Base-by-base conservation (phyloP, 2,888 invertebrate genomes). In the Odontomyia ornata region DNA sequence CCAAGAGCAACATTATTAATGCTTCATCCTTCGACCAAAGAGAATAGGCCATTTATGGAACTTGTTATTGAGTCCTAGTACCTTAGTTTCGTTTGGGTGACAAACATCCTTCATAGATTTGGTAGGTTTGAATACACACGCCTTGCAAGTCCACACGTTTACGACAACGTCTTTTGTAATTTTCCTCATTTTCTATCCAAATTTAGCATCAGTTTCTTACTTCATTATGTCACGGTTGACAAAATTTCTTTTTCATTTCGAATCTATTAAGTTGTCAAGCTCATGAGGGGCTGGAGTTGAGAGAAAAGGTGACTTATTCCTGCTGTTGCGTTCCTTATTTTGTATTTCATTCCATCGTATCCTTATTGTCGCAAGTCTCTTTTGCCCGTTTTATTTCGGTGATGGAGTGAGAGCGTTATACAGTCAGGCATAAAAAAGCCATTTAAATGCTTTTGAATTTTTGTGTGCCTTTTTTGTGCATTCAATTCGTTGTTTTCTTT, bases 221-320 rank as follows among this genome's bases (percentile, higher is more conserved):
- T 64, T 64, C 46, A 25, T 69, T 46, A 46, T 69, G 69, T 47
- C 69, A 69, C 25, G 47, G 47, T 25, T 46, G 46, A 69, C 47
- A 47, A 69, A 46, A 46, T 69, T 25, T 47, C 69, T 15, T 69
- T 69, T 69, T 47, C 69, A 69, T 69, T 69, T 47, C 46, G 25
- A 47, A 69, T 30, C 69, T 69, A 69, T 69, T 69, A 69, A 69
- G 69, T 69, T 69, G 69, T 69, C 69, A 69, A 69, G 46, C 46
- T 47, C 69, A 47, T 25, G 60, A 23, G 46, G 23, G 25, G 46
- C n/a, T 47, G 1, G 65, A 65, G 21, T 18, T 7, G 36, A 18
- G 25, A 65, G n/a, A 65, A 65, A 65, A 64, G 64, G 64, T 28
- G 28, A 64, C 64, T 30, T 27, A 5, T 25, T 21, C 18, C 57